Conservation (phyloP, 2,888 invertebrate species). For the Orthosia cruda region DNA sequence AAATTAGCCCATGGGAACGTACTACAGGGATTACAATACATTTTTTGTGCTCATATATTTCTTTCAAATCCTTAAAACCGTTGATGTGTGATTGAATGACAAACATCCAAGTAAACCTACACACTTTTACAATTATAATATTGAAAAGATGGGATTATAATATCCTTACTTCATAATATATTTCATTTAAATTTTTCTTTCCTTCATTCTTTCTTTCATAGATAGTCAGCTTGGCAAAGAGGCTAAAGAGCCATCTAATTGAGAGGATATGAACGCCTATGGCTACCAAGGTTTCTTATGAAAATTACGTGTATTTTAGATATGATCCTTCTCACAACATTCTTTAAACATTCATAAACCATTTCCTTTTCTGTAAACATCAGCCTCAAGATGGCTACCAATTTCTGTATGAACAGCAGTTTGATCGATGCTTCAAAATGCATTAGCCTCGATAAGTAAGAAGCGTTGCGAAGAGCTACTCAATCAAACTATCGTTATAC, state of each 20-base stretch:
- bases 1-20: no score
- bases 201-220: no score
- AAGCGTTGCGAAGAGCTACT: conserved; percentile 39
- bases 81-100: no score
- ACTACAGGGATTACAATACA: no score
- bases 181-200: no score
- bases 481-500: conserved; percentile 51
- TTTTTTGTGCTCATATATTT: no score
- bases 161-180: no score
- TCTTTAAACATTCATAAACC: not conserved
- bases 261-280: not conserved
- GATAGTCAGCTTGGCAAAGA: no score
- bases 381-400: not conserved
- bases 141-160: no score
- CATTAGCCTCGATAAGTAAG: conserved; percentile 47
- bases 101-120: no score
- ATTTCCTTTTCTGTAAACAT: conserved; percentile 19
- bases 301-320: not conserved
- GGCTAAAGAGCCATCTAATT: not conserved
- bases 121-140: no score
- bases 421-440: conserved; percentile 59
- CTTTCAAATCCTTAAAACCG: no score
- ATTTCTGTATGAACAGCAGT: conserved; percentile 24
- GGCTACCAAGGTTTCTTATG: not conserved
- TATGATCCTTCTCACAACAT: not conserved